A percentile compares a stretch with the other conserved stretches of the same genome.
Conservation (phyloP, 2,888 invertebrate genomes). For the Synanthedon formicaeformis region DNA sequence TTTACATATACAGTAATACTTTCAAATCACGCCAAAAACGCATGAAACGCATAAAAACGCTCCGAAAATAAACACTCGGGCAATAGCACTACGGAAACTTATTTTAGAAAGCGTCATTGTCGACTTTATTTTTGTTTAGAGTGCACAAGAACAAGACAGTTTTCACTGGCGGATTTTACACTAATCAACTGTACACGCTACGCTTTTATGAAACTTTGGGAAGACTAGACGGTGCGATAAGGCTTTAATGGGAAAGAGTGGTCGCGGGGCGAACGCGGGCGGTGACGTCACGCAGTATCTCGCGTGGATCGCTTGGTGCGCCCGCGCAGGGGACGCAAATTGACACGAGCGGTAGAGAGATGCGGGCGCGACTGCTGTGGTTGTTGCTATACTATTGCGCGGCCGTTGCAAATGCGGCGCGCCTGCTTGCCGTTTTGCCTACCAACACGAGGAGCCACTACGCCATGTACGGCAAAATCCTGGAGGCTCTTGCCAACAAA, state of each 20-base stretch:
- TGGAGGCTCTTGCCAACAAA: constrained; percentile 49
- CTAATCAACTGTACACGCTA: background rate
- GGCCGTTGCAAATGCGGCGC: constrained; percentile 37
- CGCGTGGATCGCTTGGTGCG: constrained; percentile 9
- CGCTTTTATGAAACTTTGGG: no score
- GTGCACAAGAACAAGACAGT: background rate
- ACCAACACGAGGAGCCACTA: constrained; percentile 67
- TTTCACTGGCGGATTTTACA: background rate
- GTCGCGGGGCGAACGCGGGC: background rate
- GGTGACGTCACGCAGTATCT: constrained; percentile 32
- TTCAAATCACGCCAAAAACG: background rate
- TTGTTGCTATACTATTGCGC: constrained; percentile 24
- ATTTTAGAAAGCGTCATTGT: background rate
- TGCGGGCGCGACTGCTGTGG: constrained; percentile 48
- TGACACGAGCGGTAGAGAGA: constrained; percentile 41
- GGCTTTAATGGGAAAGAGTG: constrained; percentile 1
- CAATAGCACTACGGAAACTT: background rate
- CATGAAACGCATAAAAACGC: background rate
- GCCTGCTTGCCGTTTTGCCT: constrained; percentile 57
- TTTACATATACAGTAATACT: background rate
- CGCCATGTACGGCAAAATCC: constrained; percentile 61
- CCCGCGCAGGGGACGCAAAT: constrained; percentile 26
- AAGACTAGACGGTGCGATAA: constrained; percentile 6
- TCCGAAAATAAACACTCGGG: no score
- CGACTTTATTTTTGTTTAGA: background rate